A percentile compares a stretch with the other conserved stretches of the same genome.
Conservation (phyloP, 2,888 invertebrate species). For the Torymus texanus region DNA sequence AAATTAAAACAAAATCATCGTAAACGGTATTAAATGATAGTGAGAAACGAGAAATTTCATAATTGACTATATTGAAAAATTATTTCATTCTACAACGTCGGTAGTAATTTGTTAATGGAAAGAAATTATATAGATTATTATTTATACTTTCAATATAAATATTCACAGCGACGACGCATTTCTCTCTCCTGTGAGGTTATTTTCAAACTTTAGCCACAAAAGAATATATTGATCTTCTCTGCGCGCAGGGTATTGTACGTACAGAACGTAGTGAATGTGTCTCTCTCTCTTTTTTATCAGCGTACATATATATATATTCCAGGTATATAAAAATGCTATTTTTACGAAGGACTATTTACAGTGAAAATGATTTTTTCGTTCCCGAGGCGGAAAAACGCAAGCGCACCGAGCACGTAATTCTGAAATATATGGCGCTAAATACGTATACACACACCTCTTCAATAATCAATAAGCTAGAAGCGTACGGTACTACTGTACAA, state of each 20-base stretch:
- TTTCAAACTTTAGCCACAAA: conserved; percentile 12
- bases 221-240: conserved; percentile 23
- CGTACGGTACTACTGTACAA: not conserved
- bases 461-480: conserved; percentile 13
- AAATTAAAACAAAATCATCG: too few relatives aligned
- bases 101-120: not conserved
- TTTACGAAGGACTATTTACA: conserved; percentile 23
- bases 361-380: not conserved
- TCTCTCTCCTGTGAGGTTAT: too few relatives aligned
- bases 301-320: not conserved
- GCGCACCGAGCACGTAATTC: conserved; percentile 8
- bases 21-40: too few relatives aligned
- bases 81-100: too few relatives aligned
- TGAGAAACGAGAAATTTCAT: too few relatives aligned
- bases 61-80: too few relatives aligned
- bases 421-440: not conserved
- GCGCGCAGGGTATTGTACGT: not conserved
- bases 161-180: too few relatives aligned
- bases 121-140: too few relatives aligned
- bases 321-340: conserved; percentile 30
- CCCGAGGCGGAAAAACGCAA: not conserved
- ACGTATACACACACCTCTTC: conserved; percentile 4
- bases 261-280: not conserved
- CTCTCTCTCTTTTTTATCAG: conserved; percentile 21
- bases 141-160: too few relatives aligned